These are phyloP conservation scores for Steinernema scapterisci DNA, from an alignment of 2,888 invertebrate genomes.

Conservation along the genomic window DNA sequence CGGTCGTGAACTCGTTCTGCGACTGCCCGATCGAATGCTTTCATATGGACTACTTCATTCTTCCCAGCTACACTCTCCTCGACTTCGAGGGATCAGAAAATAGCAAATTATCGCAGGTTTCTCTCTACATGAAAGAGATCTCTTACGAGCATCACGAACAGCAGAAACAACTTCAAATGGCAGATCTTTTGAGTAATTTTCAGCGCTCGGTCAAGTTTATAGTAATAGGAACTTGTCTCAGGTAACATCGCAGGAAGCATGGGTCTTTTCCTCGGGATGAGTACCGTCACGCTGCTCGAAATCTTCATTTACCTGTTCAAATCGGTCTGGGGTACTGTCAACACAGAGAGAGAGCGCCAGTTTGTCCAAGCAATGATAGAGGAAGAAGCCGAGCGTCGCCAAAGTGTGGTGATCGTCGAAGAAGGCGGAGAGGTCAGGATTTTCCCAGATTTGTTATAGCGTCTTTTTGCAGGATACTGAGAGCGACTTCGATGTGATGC, in stretches of 20 bases:
- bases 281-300: slow-evolving; percentile 55
- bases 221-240: neutral
- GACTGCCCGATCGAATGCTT: slow-evolving; percentile 25
- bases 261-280: slow-evolving; percentile 60
- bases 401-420: slow-evolving; percentile 1
- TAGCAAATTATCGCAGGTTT: slow-evolving; percentile 35
- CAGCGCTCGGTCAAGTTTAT: neutral
- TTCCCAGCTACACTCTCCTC: slow-evolving; percentile 19
- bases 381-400: slow-evolving; percentile 38
- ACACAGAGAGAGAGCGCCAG: slow-evolving; percentile 52
- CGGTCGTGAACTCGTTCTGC: neutral
- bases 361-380: slow-evolving; percentile 53
- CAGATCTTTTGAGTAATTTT: slow-evolving; percentile 49
- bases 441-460: neutral
- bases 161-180: slow-evolving; percentile 56
- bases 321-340: slow-evolving; percentile 52
- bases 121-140: slow-evolving; percentile 49
- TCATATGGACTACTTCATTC: slow-evolving; percentile 13
- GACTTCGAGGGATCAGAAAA: neutral
- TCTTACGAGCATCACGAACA: slow-evolving; percentile 54
- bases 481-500: neutral
- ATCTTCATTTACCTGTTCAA: slow-evolving; percentile 59
- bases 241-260: slow-evolving; percentile 59
- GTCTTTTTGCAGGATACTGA: neutral
- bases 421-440: slow-evolving; percentile 3